phyloP scores from a whole-genome alignment of 2,888 invertebrate genomes.

The Lycia hirtaria region DNA sequence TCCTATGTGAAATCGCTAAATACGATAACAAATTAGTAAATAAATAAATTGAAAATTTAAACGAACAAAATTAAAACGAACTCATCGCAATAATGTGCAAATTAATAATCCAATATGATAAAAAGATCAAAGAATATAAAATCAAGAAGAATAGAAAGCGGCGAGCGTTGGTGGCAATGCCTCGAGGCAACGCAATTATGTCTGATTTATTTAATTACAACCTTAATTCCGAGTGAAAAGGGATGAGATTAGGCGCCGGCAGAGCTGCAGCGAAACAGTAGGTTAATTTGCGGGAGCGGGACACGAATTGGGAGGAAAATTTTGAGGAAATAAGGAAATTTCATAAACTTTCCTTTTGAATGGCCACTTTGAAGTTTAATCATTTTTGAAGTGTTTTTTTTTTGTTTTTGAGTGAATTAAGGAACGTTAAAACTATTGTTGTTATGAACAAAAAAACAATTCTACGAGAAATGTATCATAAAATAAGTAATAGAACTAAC shows the following conservation, averaged over 20 bases:
- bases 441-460: no score
- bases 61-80: neutral
- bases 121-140: conserved; percentile 37
- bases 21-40: no score
- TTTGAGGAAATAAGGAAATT: conserved; percentile 3
- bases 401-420: no score
- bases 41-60: no score
- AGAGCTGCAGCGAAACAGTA: conserved; percentile 30
- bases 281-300: conserved; percentile 20
- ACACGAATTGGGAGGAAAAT: conserved; percentile 6
- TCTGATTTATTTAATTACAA: conserved; percentile 67
- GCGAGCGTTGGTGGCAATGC: conserved; percentile 40
- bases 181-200: conserved; percentile 57
- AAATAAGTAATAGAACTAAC: no score
- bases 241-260: conserved; percentile 51
- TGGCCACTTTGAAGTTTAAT: neutral
- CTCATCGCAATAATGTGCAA: neutral
- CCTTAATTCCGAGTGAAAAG: conserved; percentile 58
- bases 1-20: no score
- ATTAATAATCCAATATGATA: conserved; percentile 8
- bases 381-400: neutral
- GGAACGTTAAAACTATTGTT: no score
- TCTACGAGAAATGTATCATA: no score
- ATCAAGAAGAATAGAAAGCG: conserved; percentile 38
- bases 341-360: neutral